A percentile compares a stretch with the other conserved stretches of the same genome.
Conservation (phyloP, 2,797 vertebrate species). For the Gymnopithys bicolor region DNA sequence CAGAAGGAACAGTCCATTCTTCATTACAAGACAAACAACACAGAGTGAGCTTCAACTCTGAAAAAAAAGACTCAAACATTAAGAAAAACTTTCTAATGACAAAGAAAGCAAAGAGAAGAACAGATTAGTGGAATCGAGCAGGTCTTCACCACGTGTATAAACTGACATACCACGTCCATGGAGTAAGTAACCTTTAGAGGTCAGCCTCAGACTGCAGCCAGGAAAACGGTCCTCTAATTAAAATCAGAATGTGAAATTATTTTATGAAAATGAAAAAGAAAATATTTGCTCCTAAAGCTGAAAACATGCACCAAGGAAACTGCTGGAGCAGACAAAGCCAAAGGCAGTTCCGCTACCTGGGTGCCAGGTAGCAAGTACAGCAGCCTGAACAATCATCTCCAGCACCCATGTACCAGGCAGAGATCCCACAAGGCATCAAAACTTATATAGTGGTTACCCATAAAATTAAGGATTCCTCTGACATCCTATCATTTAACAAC, state of each 20-base stretch:
- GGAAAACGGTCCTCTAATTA: neutral
- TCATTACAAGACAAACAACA: neutral
- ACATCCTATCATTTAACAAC: too few relatives aligned
- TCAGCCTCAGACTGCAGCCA: neutral
- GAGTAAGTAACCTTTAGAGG: neutral
- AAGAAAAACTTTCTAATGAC: neutral
- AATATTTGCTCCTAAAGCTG: neutral
- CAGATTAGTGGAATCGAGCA: neutral
- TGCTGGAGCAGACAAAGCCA: neutral
- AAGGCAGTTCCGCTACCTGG: neutral
- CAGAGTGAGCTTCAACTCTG: neutral
- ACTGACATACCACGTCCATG: neutral
- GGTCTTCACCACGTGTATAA: neutral
- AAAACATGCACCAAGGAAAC: neutral
- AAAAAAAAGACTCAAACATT: neutral
- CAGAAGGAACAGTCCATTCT: neutral
- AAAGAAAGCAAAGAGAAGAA: neutral
- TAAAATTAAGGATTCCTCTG: neutral
- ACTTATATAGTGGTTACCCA: neutral
- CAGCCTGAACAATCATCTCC: neutral
- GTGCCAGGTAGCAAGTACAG: neutral
- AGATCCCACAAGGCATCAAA: neutral
- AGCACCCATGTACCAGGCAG: rapidly evolving
- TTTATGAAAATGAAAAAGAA: neutral
- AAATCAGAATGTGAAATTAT: neutral